A percentile compares a stretch with the other conserved stretches of the same genome.
Evolutionary conservation across 2,797 vertebrate species (phyloP).

Genomic region (Gadopsis marmoratus): DNA sequence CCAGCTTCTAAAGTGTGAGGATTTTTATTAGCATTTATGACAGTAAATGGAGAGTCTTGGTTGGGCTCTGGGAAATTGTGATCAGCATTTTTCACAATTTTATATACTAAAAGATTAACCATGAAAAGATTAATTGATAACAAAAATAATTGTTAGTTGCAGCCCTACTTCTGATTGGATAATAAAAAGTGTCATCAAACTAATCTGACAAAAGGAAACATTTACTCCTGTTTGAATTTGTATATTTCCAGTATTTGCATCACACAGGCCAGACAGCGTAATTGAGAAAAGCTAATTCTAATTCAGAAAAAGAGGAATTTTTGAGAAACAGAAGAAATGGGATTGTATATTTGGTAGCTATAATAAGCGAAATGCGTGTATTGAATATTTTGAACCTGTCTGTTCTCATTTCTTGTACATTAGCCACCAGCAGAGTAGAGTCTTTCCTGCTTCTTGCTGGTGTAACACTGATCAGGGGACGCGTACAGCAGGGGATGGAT

Average conservation of each 20-base stretch:
- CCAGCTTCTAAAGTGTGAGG: too few relatives aligned
- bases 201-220: not conserved
- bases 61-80: too few relatives aligned
- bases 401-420: slow-evolving; percentile 8
- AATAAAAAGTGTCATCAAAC: not conserved
- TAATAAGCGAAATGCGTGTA: not conserved
- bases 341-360: not conserved
- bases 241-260: not conserved
- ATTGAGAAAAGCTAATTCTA: not conserved
- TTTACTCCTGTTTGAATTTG: not conserved
- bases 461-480: slow-evolving; percentile 33
- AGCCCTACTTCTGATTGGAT: too few relatives aligned
- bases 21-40: too few relatives aligned
- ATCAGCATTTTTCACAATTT: too few relatives aligned
- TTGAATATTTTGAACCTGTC: slow-evolving; percentile 1
- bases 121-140: too few relatives aligned
- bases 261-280: not conserved
- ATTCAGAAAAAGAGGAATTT: not conserved
- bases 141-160: too few relatives aligned
- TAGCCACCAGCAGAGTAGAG: slow-evolving; percentile 9
- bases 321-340: not conserved
- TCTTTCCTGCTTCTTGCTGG: not conserved
- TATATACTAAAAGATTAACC: too few relatives aligned
- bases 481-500: slow-evolving; percentile 33
- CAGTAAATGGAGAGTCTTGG: too few relatives aligned